A percentile compares a stretch with the other conserved stretches of the same genome.
Conservation (phyloP, 1,140 invertebrate genomes). For the Ectropis grisescens region DNA sequence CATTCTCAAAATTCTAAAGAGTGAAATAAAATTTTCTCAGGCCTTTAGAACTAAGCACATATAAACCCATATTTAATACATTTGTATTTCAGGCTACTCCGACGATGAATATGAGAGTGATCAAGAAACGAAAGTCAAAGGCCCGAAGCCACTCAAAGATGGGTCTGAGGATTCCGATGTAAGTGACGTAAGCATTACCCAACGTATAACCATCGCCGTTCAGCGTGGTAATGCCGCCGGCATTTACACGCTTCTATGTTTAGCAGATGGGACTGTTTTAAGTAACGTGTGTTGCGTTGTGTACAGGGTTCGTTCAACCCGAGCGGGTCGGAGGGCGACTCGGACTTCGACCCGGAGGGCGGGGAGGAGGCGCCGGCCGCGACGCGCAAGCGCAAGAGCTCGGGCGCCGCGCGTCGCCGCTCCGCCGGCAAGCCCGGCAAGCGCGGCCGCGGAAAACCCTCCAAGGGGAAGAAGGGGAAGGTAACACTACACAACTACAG, state of each 20-base stretch:
- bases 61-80: too few relatives aligned
- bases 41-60: too few relatives aligned
- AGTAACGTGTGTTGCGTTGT: too few relatives aligned
- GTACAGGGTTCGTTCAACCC: slow-evolving; percentile 65
- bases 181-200: slow-evolving; percentile 22
- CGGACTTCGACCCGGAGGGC: slow-evolving; percentile 64
- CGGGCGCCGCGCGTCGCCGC: slow-evolving; percentile 25
- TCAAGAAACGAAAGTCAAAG: slow-evolving; percentile 61
- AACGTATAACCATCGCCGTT: too few relatives aligned
- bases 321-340: slow-evolving; percentile 60
- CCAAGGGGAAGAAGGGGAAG: slow-evolving; percentile 36
- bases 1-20: too few relatives aligned
- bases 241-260: too few relatives aligned
- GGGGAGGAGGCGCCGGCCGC: slow-evolving; percentile 37
- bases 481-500: too few relatives aligned
- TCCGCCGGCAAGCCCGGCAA: slow-evolving; percentile 33
- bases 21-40: too few relatives aligned
- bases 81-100: slow-evolving; percentile 46
- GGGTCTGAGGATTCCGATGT: slow-evolving; percentile 67
- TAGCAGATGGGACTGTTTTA: too few relatives aligned
- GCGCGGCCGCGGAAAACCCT: slow-evolving; percentile 27
- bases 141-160: slow-evolving; percentile 54
- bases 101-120: slow-evolving; percentile 68
- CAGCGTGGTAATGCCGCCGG: too few relatives aligned
- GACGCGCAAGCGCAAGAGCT: slow-evolving; percentile 36